phyloP scores from a whole-genome alignment of 2,888 invertebrate species.

The Cosmia trapezina region DNA sequence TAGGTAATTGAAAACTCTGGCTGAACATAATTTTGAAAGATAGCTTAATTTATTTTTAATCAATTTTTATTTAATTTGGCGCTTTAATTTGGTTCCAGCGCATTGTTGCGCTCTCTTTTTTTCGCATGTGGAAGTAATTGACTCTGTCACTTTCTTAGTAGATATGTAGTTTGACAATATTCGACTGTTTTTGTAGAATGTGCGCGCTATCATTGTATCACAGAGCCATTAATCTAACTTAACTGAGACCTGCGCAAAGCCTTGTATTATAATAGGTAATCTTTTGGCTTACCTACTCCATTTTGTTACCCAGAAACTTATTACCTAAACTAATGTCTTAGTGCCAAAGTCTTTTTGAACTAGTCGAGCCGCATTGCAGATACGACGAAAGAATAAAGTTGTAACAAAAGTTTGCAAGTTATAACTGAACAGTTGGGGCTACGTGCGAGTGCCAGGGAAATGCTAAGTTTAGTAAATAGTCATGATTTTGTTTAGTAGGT shows the following conservation, averaged over 20 bases:
- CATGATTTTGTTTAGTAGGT: constrained; percentile 1
- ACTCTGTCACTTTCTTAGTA: no score
- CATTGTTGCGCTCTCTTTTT: no score
- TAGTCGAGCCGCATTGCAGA: constrained; percentile 55
- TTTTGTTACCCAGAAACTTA: neutral
- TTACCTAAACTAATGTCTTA: constrained; percentile 5
- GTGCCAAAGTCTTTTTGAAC: neutral
- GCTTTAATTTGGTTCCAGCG: no score
- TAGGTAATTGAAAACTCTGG: no score
- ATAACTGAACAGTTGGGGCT: constrained; percentile 14
- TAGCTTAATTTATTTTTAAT: no score
- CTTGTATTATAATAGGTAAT: neutral
- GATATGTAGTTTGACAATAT: no score
- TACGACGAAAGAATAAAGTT: constrained; percentile 30
- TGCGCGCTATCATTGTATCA: neutral
- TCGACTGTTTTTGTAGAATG: no score
- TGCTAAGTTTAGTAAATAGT: constrained; percentile 1
- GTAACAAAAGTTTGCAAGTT: constrained; percentile 38
- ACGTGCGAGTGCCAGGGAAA: constrained; percentile 28
- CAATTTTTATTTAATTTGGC: no score
- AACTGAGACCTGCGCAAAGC: neutral
- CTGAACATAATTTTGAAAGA: no score
- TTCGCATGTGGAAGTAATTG: no score
- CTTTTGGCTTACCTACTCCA: neutral
- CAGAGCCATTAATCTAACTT: neutral